phyloP scores from a whole-genome alignment of 2,797 vertebrate species.

The Rallus crepitans region DNA sequence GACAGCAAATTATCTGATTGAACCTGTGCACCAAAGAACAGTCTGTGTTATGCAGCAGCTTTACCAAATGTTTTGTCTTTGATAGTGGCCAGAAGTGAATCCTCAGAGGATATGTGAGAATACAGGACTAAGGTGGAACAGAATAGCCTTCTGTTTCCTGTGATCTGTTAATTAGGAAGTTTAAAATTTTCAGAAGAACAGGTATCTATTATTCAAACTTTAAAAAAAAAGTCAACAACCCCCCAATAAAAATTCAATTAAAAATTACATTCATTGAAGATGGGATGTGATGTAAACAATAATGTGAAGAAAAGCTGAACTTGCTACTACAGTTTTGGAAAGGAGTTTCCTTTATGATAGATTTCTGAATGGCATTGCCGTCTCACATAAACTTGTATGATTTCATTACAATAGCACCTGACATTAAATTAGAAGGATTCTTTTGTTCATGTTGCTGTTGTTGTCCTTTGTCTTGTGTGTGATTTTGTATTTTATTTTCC shows the following conservation, averaged over 20 bases:
- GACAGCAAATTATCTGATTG: neutral
- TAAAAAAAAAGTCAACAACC: neutral
- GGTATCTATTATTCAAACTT: neutral
- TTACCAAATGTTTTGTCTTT: neutral
- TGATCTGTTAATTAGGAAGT: neutral
- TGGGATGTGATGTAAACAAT: neutral
- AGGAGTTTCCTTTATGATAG: neutral
- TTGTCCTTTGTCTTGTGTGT: neutral
- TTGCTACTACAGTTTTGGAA: neutral
- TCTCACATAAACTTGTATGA: neutral
- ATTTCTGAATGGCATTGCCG: neutral
- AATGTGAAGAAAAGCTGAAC: neutral
- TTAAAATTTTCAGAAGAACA: neutral
- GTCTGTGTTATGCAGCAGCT: neutral
- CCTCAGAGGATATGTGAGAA: neutral
- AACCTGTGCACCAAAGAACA: neutral
- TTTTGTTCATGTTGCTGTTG: neutral
- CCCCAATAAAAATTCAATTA: neutral
- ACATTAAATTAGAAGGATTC: neutral
- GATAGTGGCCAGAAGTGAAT: neutral
- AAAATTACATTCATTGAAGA: neutral
- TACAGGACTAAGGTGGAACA: neutral
- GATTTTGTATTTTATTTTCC: neutral
- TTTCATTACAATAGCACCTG: neutral
- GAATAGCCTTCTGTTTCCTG: neutral